Evolutionary conservation across 2,113 vertebrate genomes (phyloP), one percentile per base, ranked within the genome.

Genomic region (Lutjanus erythropterus): DNA sequence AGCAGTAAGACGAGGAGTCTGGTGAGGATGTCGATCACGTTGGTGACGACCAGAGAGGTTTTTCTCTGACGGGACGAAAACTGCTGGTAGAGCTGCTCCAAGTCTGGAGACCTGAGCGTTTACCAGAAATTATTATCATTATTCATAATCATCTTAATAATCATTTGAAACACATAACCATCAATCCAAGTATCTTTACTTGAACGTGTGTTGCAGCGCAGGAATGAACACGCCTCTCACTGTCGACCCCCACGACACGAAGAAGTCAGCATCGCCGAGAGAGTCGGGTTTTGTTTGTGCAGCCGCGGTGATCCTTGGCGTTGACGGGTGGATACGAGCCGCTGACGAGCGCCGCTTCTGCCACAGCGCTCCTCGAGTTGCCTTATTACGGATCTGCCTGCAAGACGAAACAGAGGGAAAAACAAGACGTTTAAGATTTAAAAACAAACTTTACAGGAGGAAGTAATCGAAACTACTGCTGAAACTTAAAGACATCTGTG

Each of bases 1-100:
- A 94, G 81, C 67, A 93, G 25, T 0, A 83, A 37, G 39, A 94
- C 49, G 49, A 91, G 68, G 5, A 94, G 81, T 16, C 93, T 84
- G 64, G 87, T 90, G 29, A 94, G 21, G 55, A 94, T 65, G 80
- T 94, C 92, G 5, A 94, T 78, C 3, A 88, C 14, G 27, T 91
- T 91, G 67, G 93, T 91, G 83, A 94, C 78, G 1, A 93, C 85
- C 62, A 94, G 74, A 2, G 93, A 94, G 5, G 78, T 91, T 60
- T 88, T 79, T 9, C 89, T 78, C 85, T 93, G 91, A n/a, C 68
- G 68, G 0, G 86, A 89, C 3, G 91, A 93, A 29, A 91, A 92
- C 79, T 90, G 88, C 80, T 93, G 93, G 69, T 94, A 94, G 14
- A 94, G 79, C 64, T 86, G 85, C 79, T 94, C 93, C 69, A 94